Percentiles rank a stretch among this genome's conserved stretches.
phyloP scores from a whole-genome alignment of 1,140 invertebrate species.

The Brachionus manjavacas region DNA sequence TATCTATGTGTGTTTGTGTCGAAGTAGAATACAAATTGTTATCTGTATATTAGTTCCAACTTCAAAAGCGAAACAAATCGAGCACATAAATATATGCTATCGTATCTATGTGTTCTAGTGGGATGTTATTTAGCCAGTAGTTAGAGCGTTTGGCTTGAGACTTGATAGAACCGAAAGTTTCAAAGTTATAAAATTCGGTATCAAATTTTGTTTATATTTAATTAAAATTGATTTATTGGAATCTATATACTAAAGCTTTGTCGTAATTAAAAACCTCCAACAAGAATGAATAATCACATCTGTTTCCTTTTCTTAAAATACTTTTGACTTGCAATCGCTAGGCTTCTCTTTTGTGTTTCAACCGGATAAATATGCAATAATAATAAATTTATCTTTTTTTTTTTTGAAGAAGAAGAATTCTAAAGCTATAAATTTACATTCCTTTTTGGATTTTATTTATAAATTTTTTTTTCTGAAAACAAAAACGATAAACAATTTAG shows the following conservation, averaged over 20 bases:
- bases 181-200: slow-evolving; percentile 19
- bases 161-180: background rate
- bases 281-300: slow-evolving; percentile 36
- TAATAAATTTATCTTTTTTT: slow-evolving; percentile 18
- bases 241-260: slow-evolving; percentile 14
- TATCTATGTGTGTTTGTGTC: slow-evolving; percentile 31
- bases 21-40: background rate
- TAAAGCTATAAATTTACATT: slow-evolving; percentile 4
- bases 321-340: slow-evolving; percentile 26
- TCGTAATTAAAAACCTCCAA: slow-evolving; percentile 32
- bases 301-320: slow-evolving; percentile 35
- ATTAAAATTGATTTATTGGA: slow-evolving; percentile 20
- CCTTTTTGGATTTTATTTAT: background rate
- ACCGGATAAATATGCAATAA: slow-evolving; percentile 34
- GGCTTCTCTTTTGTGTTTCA: background rate
- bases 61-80: background rate
- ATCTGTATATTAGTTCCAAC: slow-evolving; percentile 31
- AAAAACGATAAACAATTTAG: slow-evolving; percentile 13
- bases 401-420: background rate
- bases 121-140: slow-evolving; percentile 28
- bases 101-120: background rate
- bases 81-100: background rate
- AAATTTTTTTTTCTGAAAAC: background rate
- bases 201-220: slow-evolving; percentile 37
- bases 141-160: background rate